Conservation (phyloP, 2,113 vertebrate species). For the Heteronetta atricapilla region DNA sequence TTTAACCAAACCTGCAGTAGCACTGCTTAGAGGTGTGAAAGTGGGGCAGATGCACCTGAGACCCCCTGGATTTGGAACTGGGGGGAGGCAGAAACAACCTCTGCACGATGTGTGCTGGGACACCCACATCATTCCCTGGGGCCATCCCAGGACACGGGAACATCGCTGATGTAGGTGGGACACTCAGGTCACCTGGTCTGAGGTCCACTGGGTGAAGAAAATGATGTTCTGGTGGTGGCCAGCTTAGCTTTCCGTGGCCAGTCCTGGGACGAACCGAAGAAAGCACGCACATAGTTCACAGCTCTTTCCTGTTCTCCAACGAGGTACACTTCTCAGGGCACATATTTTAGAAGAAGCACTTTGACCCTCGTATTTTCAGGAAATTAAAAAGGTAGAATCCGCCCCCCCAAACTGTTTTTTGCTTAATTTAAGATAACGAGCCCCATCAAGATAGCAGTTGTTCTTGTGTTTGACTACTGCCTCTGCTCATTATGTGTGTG, state of each 20-base stretch:
- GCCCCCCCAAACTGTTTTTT: not conserved
- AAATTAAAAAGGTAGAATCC: conserved; percentile 13
- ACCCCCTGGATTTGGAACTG: not conserved
- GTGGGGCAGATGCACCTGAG: not conserved
- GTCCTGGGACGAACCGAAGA: not conserved
- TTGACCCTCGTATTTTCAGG: not conserved
- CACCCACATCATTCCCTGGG: not conserved
- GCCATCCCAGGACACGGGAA: not conserved
- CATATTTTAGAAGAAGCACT: not conserved
- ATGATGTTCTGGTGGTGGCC: accelerated
- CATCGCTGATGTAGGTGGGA: not conserved
- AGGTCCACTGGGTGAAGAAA: not conserved
- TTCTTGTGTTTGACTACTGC: not conserved
- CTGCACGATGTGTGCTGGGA: not conserved
- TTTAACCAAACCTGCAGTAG: not conserved
- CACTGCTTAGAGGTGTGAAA: not conserved
- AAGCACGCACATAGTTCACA: too few species aligned
- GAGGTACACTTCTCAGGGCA: not conserved
- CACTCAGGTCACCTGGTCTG: not conserved
- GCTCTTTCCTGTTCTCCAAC: not conserved
- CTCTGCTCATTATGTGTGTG: not conserved
- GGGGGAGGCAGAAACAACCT: not conserved
- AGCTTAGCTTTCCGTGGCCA: not conserved
- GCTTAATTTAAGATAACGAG: conserved; percentile 11
- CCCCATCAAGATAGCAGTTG: not conserved